phyloP scores from a whole-genome alignment of 2,888 invertebrate species.

The Leucoma salicis region DNA sequence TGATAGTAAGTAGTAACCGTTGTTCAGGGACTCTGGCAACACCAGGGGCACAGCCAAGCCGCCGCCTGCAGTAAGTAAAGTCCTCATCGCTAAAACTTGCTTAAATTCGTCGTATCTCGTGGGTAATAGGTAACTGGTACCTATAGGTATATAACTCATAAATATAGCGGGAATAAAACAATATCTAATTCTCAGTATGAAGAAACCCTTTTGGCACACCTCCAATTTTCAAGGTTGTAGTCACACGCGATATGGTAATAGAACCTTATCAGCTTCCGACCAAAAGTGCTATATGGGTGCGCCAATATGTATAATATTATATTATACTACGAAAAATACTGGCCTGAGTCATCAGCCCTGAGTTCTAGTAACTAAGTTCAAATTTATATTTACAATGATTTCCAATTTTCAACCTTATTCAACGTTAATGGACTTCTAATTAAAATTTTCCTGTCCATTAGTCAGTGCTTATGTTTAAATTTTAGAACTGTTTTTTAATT shows the following conservation, averaged over 20 bases:
- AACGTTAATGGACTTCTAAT: background rate
- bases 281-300: slow-evolving; percentile 30
- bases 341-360: slow-evolving; percentile 36
- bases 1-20: too few relatives aligned
- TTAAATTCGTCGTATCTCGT: too few relatives aligned
- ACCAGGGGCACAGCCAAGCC: too few relatives aligned
- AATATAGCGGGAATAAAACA: too few relatives aligned
- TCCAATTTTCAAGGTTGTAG: slow-evolving; percentile 48
- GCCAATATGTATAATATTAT: slow-evolving; percentile 16
- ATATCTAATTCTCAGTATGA: slow-evolving; percentile 16
- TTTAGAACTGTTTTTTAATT: too few relatives aligned
- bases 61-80: too few relatives aligned
- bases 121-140: too few relatives aligned
- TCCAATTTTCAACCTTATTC: slow-evolving; percentile 10
- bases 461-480: too few relatives aligned
- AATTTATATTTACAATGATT: slow-evolving; percentile 3
- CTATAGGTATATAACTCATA: too few relatives aligned
- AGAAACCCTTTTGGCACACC: slow-evolving; percentile 45
- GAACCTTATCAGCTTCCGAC: slow-evolving; percentile 49
- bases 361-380: slow-evolving; percentile 12
- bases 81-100: too few relatives aligned
- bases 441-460: too few relatives aligned
- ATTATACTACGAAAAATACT: slow-evolving; percentile 30
- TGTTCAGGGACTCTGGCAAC: too few relatives aligned
- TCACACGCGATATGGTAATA: slow-evolving; percentile 71